Conservation (phyloP, 2,888 invertebrate genomes). For the Gari tellinella region DNA sequence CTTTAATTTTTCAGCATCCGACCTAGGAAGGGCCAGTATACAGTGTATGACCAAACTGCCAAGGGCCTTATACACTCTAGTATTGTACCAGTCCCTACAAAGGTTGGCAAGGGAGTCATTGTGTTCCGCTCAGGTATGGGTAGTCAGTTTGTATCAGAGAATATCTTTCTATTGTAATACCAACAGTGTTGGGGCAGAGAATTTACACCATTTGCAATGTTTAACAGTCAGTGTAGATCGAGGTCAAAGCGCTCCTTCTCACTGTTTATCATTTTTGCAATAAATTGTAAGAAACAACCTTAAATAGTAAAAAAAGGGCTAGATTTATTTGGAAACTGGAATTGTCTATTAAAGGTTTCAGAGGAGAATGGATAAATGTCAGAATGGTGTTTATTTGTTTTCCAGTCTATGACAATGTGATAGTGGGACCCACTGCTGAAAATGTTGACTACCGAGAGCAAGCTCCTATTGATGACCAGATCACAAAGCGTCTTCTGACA, state of each 20-base stretch:
- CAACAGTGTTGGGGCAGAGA: too few relatives aligned
- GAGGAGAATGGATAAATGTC: too few relatives aligned
- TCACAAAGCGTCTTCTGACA: constrained; percentile 53
- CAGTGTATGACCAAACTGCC: constrained; percentile 65
- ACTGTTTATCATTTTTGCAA: too few relatives aligned
- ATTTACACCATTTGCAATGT: too few relatives aligned
- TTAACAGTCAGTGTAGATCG: too few relatives aligned
- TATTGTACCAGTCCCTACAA: constrained; percentile 76
- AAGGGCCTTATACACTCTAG: constrained; percentile 69
- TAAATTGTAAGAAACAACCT: too few relatives aligned
- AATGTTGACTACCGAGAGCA: constrained; percentile 58
- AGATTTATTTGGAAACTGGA: too few relatives aligned
- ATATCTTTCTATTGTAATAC: too few relatives aligned
- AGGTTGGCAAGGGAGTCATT: constrained; percentile 76
- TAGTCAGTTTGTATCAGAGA: neutral
- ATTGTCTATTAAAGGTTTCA: too few relatives aligned
- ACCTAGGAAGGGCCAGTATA: constrained; percentile 77
- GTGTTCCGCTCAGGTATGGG: constrained; percentile 75
- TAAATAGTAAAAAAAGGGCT: too few relatives aligned
- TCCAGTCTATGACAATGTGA: constrained; percentile 76
- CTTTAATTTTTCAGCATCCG: constrained; percentile 72
- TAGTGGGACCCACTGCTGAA: constrained; percentile 79
- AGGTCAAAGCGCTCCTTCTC: too few relatives aligned
- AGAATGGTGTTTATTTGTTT: constrained; percentile 1
- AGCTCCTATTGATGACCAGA: constrained; percentile 55